Percentiles rank a stretch among this genome's conserved stretches.
Evolutionary conservation across 2,797 vertebrate species (phyloP).

Genomic region (Premnoplex brunnescens): DNA sequence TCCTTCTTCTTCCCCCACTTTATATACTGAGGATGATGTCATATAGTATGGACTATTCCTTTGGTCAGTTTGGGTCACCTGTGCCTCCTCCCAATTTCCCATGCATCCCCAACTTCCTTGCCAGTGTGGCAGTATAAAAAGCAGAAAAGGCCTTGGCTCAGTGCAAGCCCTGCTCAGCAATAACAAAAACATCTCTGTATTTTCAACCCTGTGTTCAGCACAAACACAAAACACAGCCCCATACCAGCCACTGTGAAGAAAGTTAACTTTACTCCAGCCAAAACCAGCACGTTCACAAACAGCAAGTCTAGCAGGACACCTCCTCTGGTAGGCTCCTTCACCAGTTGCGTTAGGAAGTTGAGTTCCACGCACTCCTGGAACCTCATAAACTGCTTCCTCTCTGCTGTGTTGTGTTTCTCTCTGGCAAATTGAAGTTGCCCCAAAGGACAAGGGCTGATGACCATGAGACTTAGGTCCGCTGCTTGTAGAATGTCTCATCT

Average conservation of each 20-base stretch:
- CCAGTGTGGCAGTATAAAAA: neutral
- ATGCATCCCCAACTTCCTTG: neutral
- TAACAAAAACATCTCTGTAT: neutral
- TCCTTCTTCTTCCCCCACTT: neutral
- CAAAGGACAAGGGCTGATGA: neutral
- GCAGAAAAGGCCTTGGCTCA: neutral
- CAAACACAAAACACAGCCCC: neutral
- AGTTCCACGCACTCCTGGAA: neutral
- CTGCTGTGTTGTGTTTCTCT: neutral
- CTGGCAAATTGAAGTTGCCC: neutral
- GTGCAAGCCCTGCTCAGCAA: neutral
- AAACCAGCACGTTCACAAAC: neutral
- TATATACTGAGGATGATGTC: neutral
- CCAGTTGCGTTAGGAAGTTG: neutral
- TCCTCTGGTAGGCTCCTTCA: neutral
- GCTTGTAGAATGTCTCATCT: neutral
- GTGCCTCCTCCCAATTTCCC: rapidly evolving
- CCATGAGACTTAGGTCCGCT: neutral
- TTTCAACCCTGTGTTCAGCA: neutral
- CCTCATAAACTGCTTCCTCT: neutral
- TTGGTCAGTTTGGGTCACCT: neutral
- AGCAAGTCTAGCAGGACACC: too few species aligned
- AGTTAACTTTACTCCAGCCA: neutral
- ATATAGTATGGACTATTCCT: neutral
- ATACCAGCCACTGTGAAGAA: neutral